A percentile compares a stretch with the other conserved stretches of the same genome.
phyloP scores from a whole-genome alignment of 92 coral and sea anemone genomes.

The Plumapathes pennacea region DNA sequence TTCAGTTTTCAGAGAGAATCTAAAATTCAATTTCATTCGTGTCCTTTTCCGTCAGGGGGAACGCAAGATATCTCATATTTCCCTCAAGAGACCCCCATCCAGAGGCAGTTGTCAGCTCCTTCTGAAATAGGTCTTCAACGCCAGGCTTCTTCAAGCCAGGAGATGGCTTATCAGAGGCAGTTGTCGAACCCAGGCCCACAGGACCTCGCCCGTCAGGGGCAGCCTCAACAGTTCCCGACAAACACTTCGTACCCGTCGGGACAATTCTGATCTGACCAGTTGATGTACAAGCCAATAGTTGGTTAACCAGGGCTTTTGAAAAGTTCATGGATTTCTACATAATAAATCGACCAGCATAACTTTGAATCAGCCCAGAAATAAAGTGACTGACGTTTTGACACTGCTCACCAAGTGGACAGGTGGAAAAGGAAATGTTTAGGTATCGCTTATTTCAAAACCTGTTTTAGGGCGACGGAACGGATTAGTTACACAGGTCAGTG shows the following conservation, averaged over 20 bases:
- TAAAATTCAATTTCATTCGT: too few species aligned
- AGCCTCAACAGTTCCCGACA: conserved; percentile 66
- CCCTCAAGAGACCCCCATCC: too few species aligned
- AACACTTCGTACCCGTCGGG: conserved; percentile 75
- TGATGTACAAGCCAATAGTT: too few species aligned
- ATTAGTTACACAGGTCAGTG: too few species aligned
- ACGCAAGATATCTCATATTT: too few species aligned
- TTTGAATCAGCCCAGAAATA: not conserved
- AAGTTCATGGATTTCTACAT: too few species aligned
- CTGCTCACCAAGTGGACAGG: not conserved
- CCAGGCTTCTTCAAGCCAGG: conserved; percentile 58
- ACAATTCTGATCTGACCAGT: conserved; percentile 55
- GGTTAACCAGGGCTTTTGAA: too few species aligned
- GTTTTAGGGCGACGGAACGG: too few species aligned
- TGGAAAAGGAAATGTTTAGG: too few species aligned
- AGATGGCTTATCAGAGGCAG: conserved; percentile 74
- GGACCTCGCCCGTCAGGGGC: conserved; percentile 68
- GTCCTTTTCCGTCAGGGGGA: too few species aligned
- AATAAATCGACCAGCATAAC: not conserved
- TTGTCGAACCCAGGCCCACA: conserved; percentile 77
- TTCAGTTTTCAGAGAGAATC: too few species aligned
- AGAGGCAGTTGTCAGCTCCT: conserved; percentile 81
- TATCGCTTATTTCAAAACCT: too few species aligned
- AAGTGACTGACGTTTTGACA: not conserved
- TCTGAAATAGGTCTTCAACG: conserved; percentile 60